phyloP scores from a whole-genome alignment of 2,113 vertebrate genomes.

The Etheostoma cragini region DNA sequence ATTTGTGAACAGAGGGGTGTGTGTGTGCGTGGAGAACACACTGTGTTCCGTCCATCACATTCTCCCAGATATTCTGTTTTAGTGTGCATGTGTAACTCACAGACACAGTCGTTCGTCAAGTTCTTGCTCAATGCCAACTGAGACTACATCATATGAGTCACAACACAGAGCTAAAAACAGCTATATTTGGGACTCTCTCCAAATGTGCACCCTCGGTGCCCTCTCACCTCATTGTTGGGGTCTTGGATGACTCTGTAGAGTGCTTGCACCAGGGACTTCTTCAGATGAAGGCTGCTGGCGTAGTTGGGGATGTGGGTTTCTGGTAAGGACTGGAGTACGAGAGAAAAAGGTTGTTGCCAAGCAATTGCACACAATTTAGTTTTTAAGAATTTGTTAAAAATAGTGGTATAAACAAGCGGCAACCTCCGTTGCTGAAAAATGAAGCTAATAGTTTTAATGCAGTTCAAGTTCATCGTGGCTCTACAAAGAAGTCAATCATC shows the following conservation, averaged over 20 bases:
- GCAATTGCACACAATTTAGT: not conserved
- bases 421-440: too few relatives aligned
- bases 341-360: not conserved
- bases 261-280: conserved; percentile 92
- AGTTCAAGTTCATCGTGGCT: too few relatives aligned
- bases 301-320: conserved; percentile 94
- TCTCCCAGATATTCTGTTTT: conserved; percentile 4
- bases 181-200: not conserved
- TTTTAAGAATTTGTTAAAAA: not conserved
- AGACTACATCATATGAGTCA: conserved; percentile 43
- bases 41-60: conserved; percentile 20
- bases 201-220: not conserved
- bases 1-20: not conserved
- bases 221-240: conserved; percentile 91
- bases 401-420: not conserved
- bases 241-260: conserved; percentile 98
- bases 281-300: conserved; percentile 93
- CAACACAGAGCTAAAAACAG: conserved; percentile 31
- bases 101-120: conserved; percentile 17
- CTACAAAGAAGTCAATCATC: too few relatives aligned
- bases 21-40: conserved; percentile 19
- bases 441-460: too few relatives aligned
- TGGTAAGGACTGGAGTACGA: conserved; percentile 88
- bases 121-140: conserved; percentile 31
- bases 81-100: conserved; percentile 12